Percentiles rank a stretch among this genome's conserved stretches.
These are phyloP conservation scores for Endotricha flammealis DNA, from an alignment of 2,888 invertebrate species.

Conservation along the genomic window DNA sequence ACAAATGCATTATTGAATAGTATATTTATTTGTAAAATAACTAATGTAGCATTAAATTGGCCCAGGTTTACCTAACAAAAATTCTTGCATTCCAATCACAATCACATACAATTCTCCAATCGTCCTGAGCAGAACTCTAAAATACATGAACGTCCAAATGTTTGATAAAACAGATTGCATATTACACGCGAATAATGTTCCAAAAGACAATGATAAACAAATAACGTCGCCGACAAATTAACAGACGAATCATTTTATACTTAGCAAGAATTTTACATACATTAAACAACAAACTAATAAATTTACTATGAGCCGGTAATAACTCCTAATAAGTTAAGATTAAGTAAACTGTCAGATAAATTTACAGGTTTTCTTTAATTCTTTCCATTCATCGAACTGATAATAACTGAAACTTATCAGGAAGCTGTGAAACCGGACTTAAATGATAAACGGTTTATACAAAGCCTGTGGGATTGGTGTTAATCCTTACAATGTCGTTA, in stretches of 20 bases:
- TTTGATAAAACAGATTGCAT: constrained; percentile 58
- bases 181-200: constrained; percentile 58
- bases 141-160: constrained; percentile 63
- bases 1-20: constrained; percentile 28
- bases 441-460: too few species aligned
- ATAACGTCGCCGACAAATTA: constrained; percentile 8
- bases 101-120: constrained; percentile 39
- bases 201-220: constrained; percentile 33
- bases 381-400: too few species aligned
- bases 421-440: too few species aligned
- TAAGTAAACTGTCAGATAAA: too few species aligned
- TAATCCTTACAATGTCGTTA: constrained; percentile 64
- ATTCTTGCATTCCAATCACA: constrained; percentile 38
- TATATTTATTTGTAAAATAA: constrained; percentile 67
- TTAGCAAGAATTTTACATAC: too few species aligned
- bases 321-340: too few species aligned
- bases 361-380: too few species aligned
- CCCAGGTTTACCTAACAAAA: constrained; percentile 51
- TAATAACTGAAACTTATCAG: too few species aligned
- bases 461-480: constrained; percentile 62
- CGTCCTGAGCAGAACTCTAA: constrained; percentile 54
- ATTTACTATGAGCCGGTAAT: too few species aligned
- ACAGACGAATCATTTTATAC: constrained; percentile 17
- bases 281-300: too few species aligned
- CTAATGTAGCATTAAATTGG: constrained; percentile 63